A percentile compares a stretch with the other conserved stretches of the same genome.
Conservation (phyloP, 2,113 vertebrate species). For the Herpetotheres cachinnans region DNA sequence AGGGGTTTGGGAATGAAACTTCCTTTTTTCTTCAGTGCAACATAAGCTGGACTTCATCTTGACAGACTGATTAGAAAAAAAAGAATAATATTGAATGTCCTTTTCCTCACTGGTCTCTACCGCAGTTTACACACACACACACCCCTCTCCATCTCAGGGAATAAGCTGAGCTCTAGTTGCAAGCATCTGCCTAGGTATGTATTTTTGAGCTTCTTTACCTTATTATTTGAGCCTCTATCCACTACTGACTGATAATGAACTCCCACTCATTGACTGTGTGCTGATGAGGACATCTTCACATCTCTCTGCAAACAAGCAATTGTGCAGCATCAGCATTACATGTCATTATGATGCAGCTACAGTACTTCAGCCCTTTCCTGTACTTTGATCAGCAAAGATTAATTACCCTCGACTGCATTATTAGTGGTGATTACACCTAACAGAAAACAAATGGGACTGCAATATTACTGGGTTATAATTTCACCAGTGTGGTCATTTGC, state of each 20-base stretch:
- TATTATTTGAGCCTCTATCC: conserved; percentile 1
- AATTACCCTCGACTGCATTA: conserved; percentile 70
- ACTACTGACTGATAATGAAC: conserved; percentile 8
- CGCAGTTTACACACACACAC: neutral
- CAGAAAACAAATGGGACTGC: conserved; percentile 64
- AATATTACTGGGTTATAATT: conserved; percentile 48
- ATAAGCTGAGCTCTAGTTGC: neutral
- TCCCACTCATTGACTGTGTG: neutral
- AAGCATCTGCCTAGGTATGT: neutral
- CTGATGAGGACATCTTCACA: conserved; percentile 23
- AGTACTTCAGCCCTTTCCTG: conserved; percentile 45
- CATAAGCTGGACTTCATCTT: neutral
- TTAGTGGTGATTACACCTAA: conserved; percentile 66
- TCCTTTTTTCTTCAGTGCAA: neutral
- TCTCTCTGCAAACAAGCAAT: conserved; percentile 15
- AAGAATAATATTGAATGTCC: neutral
- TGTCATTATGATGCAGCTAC: conserved; percentile 55
- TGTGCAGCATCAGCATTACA: conserved; percentile 48
- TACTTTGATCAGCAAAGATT: conserved; percentile 72
- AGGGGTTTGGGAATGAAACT: neutral
- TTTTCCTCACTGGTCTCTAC: neutral
- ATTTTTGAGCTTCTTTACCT: neutral
- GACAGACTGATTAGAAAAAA: neutral
- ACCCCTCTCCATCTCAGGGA: neutral
- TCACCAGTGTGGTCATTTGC: conserved; percentile 50